These are phyloP conservation scores for Tachina grossa DNA, from an alignment of 2,888 invertebrate genomes.

Conservation along the genomic window DNA sequence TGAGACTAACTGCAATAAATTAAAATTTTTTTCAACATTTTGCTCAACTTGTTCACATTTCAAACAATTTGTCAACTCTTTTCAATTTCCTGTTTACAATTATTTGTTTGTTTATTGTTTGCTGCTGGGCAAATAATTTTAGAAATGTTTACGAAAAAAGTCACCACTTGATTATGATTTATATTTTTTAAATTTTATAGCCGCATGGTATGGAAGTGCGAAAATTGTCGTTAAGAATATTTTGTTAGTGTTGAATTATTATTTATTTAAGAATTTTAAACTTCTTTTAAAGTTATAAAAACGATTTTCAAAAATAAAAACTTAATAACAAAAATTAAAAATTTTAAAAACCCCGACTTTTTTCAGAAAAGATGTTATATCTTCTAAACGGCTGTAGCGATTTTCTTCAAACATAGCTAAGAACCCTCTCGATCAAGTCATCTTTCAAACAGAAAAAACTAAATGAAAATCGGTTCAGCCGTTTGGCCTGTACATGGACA, in stretches of 20 bases:
- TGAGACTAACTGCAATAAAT: not conserved
- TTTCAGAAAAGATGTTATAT: no score
- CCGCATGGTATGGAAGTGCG: not conserved
- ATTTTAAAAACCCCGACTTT: no score
- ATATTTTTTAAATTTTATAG: conserved; percentile 10
- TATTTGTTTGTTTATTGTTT: not conserved
- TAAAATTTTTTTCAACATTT: conserved; percentile 1
- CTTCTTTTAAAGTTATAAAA: no score
- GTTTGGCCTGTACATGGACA: no score
- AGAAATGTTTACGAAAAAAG: conserved; percentile 1
- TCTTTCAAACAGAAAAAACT: no score
- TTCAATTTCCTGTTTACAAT: conserved; percentile 36
- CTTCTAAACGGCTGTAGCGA: no score
- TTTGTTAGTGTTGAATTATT: not conserved
- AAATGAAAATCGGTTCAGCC: no score
- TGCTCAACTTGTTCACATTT: conserved; percentile 40
- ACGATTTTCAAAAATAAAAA: no score
- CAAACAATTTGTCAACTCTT: conserved; percentile 44
- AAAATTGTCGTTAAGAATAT: conserved; percentile 4
- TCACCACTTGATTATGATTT: conserved; percentile 22
- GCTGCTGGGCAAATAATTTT: not conserved
- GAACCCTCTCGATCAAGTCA: no score
- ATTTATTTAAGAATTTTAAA: no score
- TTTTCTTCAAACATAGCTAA: no score
- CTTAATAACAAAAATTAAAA: no score